Percentiles rank a stretch among this genome's conserved stretches.
These are phyloP conservation scores for Chelonoidis abingdonii DNA, from an alignment of 2,113 vertebrate genomes.

Conservation along the genomic window DNA sequence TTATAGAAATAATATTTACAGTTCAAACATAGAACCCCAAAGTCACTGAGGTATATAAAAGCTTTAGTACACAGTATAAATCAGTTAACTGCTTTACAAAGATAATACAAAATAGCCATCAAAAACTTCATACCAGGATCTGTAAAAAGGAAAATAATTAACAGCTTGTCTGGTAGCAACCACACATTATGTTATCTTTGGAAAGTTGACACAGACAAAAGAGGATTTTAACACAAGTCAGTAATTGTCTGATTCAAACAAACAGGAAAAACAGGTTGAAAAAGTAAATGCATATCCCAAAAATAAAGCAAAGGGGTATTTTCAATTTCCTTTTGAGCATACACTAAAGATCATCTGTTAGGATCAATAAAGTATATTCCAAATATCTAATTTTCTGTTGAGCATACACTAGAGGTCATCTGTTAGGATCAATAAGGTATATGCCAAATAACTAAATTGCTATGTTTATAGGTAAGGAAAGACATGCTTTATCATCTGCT, in stretches of 20 bases:
- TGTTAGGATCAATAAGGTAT: not conserved
- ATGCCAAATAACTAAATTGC: not conserved
- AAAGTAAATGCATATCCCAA: not conserved
- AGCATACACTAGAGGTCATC: not conserved
- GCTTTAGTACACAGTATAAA: not conserved
- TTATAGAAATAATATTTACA: not conserved
- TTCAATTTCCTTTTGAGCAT: not conserved
- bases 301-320: not conserved
- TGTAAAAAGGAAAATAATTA: conserved; percentile 12
- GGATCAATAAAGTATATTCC: not conserved
- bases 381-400: not conserved
- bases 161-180: not conserved
- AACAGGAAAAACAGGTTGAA: not conserved
- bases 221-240: not conserved
- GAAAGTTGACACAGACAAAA: not conserved
- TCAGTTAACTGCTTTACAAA: not conserved
- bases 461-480: not conserved
- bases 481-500: not conserved
- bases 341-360: not conserved
- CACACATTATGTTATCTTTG: not conserved
- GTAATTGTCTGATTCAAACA: not conserved
- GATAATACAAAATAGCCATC: not conserved
- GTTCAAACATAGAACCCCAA: not conserved
- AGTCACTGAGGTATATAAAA: not conserved
- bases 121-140: not conserved